phyloP scores from a whole-genome alignment of 2,888 invertebrate genomes.

The Agrotis segetum region DNA sequence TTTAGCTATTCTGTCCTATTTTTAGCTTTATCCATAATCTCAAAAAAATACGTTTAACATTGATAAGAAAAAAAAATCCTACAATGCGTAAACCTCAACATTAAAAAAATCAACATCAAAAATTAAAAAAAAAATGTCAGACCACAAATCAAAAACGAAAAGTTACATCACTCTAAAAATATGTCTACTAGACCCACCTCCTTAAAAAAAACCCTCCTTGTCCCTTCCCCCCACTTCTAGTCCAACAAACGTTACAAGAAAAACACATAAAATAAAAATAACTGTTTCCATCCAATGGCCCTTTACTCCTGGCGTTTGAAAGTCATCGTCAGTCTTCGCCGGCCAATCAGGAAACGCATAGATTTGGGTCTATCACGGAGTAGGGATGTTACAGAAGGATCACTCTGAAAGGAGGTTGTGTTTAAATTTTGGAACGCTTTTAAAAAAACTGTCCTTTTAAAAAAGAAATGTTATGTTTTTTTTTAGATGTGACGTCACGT shows the following conservation, averaged over 20 bases:
- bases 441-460: no score
- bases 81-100: no score
- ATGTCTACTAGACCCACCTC: background rate
- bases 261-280: slow-evolving; percentile 34
- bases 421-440: no score
- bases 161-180: no score
- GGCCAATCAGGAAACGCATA: slow-evolving; percentile 56
- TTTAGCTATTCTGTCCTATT: no score
- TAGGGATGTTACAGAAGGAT: slow-evolving; percentile 24
- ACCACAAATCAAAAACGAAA: no score
- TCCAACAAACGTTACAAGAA: slow-evolving; percentile 1
- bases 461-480: no score
- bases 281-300: slow-evolving; percentile 29
- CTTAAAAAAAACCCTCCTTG: background rate
- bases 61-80: background rate
- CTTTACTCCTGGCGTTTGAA: slow-evolving; percentile 37
- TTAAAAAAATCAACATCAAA: no score
- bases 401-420: background rate
- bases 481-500: no score
- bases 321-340: slow-evolving; percentile 50
- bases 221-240: slow-evolving; percentile 16
- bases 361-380: slow-evolving; percentile 46
- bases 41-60: no score
- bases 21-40: background rate
- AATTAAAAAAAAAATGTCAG: no score